These are phyloP conservation scores for Erebia ligea DNA, from an alignment of 2,888 invertebrate species.

Conservation along the genomic window DNA sequence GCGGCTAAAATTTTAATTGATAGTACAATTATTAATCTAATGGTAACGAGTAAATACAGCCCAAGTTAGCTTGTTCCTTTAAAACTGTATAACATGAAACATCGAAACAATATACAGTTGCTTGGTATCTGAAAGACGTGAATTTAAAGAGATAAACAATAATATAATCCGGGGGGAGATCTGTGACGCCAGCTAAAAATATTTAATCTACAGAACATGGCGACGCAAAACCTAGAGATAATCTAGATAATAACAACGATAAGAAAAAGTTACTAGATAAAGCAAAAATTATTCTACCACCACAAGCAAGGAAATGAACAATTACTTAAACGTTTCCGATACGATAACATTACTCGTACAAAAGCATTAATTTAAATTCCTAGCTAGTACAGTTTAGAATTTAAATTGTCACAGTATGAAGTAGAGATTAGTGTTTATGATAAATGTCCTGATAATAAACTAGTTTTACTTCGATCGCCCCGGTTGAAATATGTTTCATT, in stretches of 20 bases:
- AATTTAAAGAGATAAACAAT: background rate
- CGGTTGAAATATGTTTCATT: constrained; percentile 13
- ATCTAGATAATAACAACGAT: background rate
- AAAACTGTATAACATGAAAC: too few species aligned
- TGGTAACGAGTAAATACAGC: background rate
- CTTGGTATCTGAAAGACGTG: background rate
- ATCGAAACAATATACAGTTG: too few species aligned
- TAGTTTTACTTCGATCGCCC: constrained; percentile 3
- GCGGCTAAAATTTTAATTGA: background rate
- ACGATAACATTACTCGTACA: background rate
- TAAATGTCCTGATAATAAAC: constrained; percentile 5
- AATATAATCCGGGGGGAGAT: background rate
- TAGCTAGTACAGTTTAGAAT: background rate
- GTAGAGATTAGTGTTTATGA: background rate
- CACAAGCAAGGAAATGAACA: background rate
- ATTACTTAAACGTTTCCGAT: background rate
- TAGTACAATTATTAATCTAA: background rate
- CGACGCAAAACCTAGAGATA: background rate
- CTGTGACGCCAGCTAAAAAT: background rate
- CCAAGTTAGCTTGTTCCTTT: background rate
- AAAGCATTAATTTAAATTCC: background rate
- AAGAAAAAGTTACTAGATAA: background rate
- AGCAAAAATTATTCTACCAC: background rate
- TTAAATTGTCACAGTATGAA: too few species aligned
- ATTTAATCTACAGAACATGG: background rate